These are phyloP conservation scores for Berghia stephanieae DNA, from an alignment of 1,140 invertebrate genomes.

Conservation along the genomic window DNA sequence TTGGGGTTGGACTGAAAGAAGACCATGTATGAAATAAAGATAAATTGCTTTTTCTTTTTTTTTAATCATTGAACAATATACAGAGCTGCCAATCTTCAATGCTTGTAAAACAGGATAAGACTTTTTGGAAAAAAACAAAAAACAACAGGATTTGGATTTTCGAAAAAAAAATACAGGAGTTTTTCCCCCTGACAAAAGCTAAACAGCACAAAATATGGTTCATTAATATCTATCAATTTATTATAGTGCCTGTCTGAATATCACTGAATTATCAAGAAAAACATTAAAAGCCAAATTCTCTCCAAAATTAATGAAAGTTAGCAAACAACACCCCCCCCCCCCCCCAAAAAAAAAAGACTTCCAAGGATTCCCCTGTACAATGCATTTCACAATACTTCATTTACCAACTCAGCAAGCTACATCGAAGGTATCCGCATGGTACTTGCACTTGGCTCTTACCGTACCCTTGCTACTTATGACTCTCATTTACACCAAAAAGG, in stretches of 20 bases:
- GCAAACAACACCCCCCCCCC: not conserved
- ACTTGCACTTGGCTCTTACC: too few species aligned
- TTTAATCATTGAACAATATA: not conserved
- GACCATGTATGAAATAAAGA: not conserved
- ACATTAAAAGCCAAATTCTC: too few species aligned
- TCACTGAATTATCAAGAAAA: not conserved
- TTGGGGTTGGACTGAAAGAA: slow-evolving; percentile 68
- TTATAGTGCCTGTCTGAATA: not conserved
- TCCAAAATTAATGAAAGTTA: too few species aligned
- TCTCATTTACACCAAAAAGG: too few species aligned
- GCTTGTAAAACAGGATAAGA: too few species aligned
- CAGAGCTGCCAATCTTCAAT: too few species aligned
- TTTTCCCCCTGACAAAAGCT: not conserved
- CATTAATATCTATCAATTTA: not conserved
- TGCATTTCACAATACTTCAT: not conserved
- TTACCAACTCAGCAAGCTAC: not conserved
- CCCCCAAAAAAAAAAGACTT: not conserved
- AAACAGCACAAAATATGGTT: not conserved
- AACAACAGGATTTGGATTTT: too few species aligned
- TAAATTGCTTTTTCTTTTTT: not conserved
- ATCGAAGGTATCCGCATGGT: too few species aligned
- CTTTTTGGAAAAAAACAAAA: too few species aligned
- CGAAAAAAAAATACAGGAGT: not conserved
- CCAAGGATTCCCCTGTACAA: not conserved
- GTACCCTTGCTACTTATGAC: too few species aligned